phyloP scores from a whole-genome alignment of 2,797 vertebrate species.

The Lacerta agilis region DNA sequence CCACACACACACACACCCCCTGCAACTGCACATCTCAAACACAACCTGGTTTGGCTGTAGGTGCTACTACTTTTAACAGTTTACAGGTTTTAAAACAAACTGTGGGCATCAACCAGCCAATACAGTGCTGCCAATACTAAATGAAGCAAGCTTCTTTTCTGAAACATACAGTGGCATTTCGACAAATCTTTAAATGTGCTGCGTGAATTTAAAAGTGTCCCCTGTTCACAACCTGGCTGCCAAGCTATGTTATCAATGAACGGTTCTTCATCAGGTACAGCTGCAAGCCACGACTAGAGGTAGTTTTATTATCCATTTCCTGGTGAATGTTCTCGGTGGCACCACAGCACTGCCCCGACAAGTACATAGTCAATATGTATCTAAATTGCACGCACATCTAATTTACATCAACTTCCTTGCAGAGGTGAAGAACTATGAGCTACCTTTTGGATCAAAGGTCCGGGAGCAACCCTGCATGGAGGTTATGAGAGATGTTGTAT shows the following conservation, averaged over 20 bases:
- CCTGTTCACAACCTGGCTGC: too few relatives aligned
- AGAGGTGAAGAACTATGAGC: constrained; percentile 89
- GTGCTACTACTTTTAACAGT: neutral
- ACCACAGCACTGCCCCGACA: neutral
- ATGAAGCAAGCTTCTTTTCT: too few relatives aligned
- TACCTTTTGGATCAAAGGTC: constrained; percentile 88
- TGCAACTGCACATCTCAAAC: neutral
- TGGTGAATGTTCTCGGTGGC: neutral
- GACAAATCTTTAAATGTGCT: too few relatives aligned
- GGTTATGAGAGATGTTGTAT: constrained; percentile 90
- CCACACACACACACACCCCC: neutral
- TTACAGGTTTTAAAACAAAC: neutral
- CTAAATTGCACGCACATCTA: neutral
- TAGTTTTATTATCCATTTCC: neutral
- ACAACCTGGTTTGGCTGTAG: neutral
- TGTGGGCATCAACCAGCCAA: too few relatives aligned
- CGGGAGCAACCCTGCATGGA: constrained; percentile 91
- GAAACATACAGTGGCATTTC: too few relatives aligned
- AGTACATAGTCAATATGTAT: neutral
- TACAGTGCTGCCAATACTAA: too few relatives aligned
- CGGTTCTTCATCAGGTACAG: too few relatives aligned
- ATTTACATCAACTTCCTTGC: constrained; percentile 30
- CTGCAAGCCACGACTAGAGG: neutral
- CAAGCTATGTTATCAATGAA: too few relatives aligned
- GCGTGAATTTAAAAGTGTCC: too few relatives aligned